Evolutionary conservation across 2,888 invertebrate genomes (phyloP), one percentile per base, ranked within the genome.

Genomic region (Amphipoea lucens): DNA sequence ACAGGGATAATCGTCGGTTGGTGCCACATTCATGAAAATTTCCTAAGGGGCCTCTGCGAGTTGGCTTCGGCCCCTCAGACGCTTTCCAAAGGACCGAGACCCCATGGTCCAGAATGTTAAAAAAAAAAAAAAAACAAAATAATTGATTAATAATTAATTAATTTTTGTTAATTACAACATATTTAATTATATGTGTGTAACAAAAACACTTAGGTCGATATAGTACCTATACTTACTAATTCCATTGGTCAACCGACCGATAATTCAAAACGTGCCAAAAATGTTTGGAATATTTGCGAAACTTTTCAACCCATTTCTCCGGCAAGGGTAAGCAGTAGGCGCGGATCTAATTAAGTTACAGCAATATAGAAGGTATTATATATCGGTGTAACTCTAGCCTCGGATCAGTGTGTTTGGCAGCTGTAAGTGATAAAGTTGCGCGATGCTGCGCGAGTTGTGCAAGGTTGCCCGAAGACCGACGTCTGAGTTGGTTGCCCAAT

Each of bases 381-480:
- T 78, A 81, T 20, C 67, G 1, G 48, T 57, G 81, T 23, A 48
- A 7, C 17, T 67, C 40, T 62, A 45, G 62, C 48, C 20, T 23
- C 70, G 40, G 45, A 48, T 48, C 83, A 81, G 83, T 83, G 60
- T 62, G 78, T 40, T 70, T 23, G 66, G 77, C 4, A 23, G 20
- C 45, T 66, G 69, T 14, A n/a, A 23, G 82, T 67, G 60, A n/a
- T 29, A 23, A 2, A 67, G 66, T 62, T 5, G 17, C 54, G 73
- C 45, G 40, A 57, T n/a, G n/a, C 40, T 82, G 45, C 11, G 62
- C 40, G 5, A 45, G 62, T 23, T 62, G 62, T 3, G 40, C 29
- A 14, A 45, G 76, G 17, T 75, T 62, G 45, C 23, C 45, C 54
- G n/a, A 62, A 81, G 42, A 48, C 14, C 40, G n/a, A 17, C 51